Evolutionary conservation across 2,113 vertebrate species (phyloP).

Genomic region (Hypanus sabinus): DNA sequence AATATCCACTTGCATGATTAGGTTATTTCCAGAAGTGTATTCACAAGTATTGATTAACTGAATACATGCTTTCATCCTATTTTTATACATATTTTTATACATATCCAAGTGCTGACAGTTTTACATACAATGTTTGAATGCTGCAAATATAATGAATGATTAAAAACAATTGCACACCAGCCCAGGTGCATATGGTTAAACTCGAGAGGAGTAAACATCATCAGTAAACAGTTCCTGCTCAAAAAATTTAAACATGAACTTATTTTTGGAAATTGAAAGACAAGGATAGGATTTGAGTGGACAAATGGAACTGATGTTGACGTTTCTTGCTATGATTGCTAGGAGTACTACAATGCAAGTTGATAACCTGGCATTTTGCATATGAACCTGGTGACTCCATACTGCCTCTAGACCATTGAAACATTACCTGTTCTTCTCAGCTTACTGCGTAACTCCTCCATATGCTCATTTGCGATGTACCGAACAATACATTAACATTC

Average conservation of each 20-base stretch:
- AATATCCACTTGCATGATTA: not conserved
- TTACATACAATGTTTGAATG: not conserved
- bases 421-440: not conserved
- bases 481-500: not conserved
- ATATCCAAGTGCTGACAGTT: not conserved
- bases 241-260: not conserved
- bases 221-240: not conserved
- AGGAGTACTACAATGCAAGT: not conserved
- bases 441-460: slow-evolving; percentile 30
- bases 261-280: not conserved
- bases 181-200: not conserved
- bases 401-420: not conserved
- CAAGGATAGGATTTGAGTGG: not conserved
- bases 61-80: not conserved
- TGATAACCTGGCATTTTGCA: slow-evolving; percentile 24
- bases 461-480: not conserved
- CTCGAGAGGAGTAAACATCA: not conserved
- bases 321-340: not conserved
- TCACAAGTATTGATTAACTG: not conserved
- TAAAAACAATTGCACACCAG: not conserved
- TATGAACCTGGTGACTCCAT: not conserved
- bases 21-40: not conserved
- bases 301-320: not conserved
- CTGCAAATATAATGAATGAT: not conserved
- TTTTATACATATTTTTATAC: not conserved